Evolutionary conservation across 2,113 vertebrate genomes (phyloP).

Genomic region (Rattus norvegicus): GRCr8 NC_086037.1:45280001-45280500

Average conservation of each 20-base stretch:
- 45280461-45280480: not conserved
- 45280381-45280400: not conserved
- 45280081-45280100: not conserved
- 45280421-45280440: not conserved
- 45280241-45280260: not conserved
- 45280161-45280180: not conserved
- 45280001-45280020: too few relatives aligned
- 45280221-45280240: not conserved
- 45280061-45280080: too few relatives aligned
- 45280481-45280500: not conserved
- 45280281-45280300: not conserved
- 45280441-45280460: not conserved
- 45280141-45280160: not conserved
- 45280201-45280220: not conserved
- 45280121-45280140: not conserved
- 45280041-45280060: too few relatives aligned
- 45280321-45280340: not conserved
- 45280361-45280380: slow-evolving; percentile 13
- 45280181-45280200: not conserved
- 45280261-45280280: not conserved
- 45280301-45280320: not conserved
- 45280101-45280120: not conserved
- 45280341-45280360: slow-evolving; percentile 13
- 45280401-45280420: not conserved
- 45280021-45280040: too few relatives aligned